These are phyloP conservation scores for Callopanchax toddi DNA, from an alignment of 2,113 vertebrate genomes.

Conservation along the genomic window DNA sequence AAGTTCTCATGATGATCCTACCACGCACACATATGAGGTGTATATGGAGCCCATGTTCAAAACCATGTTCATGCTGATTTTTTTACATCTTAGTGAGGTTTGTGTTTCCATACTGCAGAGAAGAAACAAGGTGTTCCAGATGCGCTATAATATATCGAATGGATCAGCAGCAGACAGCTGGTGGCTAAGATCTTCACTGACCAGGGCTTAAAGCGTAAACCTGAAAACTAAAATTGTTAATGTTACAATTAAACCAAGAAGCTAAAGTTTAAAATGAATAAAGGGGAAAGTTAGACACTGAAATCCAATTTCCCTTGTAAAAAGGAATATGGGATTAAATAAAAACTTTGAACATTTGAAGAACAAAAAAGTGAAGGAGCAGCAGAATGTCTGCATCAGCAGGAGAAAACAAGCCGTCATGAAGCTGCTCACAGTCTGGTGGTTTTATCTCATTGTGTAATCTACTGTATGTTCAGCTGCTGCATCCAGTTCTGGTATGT, in stretches of 20 bases:
- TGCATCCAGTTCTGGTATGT: constrained; percentile 37
- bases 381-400: constrained; percentile 14
- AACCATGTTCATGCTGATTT: too few species aligned
- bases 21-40: too few species aligned
- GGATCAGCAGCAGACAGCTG: too few species aligned
- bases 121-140: background rate
- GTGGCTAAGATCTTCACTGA: too few species aligned
- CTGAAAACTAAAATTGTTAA: background rate
- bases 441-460: constrained; percentile 14
- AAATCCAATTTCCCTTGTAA: background rate
- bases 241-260: background rate
- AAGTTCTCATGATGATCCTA: too few species aligned
- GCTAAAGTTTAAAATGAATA: background rate
- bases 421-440: constrained; percentile 10
- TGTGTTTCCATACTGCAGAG: constrained; percentile 7
- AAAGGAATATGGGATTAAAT: background rate
- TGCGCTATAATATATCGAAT: too few species aligned
- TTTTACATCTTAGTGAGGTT: too few species aligned
- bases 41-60: too few species aligned
- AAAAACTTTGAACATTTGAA: background rate
- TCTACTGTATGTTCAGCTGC: constrained; percentile 29
- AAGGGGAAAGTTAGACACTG: background rate
- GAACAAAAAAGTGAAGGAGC: constrained; percentile 1
- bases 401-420: constrained; percentile 10
- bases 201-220: too few species aligned